phyloP scores from a whole-genome alignment of 2,888 invertebrate species.

The Pterobdella sp. region DNA sequence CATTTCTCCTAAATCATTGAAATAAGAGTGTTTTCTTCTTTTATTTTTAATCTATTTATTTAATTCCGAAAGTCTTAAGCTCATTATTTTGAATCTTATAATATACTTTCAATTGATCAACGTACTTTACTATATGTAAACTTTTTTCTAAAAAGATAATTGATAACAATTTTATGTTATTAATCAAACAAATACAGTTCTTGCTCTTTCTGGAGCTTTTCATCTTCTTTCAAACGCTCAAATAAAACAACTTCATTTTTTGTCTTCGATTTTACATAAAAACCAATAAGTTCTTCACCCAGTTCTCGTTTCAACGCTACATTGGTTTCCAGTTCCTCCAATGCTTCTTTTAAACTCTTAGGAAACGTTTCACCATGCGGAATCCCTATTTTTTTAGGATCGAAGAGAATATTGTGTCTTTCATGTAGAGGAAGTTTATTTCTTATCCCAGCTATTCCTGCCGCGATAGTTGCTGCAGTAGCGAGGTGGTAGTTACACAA shows the following conservation, averaged over 20 bases:
- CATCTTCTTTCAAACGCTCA: not conserved
- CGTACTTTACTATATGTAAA: too few species aligned
- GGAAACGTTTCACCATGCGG: slow-evolving; percentile 23
- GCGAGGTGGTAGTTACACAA: slow-evolving; percentile 36
- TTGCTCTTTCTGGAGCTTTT: slow-evolving; percentile 10
- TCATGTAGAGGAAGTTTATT: slow-evolving; percentile 27
- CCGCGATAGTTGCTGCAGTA: slow-evolving; percentile 35
- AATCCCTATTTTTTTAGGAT: not conserved
- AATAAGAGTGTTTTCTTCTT: too few species aligned
- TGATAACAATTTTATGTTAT: too few species aligned
- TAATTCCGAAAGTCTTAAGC: too few species aligned
- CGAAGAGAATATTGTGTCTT: not conserved
- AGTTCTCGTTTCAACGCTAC: slow-evolving; percentile 27
- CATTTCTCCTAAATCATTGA: too few species aligned
- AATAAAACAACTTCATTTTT: slow-evolving; percentile 28
- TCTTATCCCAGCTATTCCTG: slow-evolving; percentile 36
- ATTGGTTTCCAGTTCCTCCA: slow-evolving; percentile 31
- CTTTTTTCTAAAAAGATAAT: too few species aligned
- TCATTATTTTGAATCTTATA: too few species aligned
- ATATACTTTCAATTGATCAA: too few species aligned
- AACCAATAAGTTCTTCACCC: slow-evolving; percentile 31
- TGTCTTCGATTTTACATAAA: slow-evolving; percentile 32
- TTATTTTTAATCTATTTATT: too few species aligned
- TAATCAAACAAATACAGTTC: slow-evolving; percentile 10
- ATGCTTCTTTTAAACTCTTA: slow-evolving; percentile 29